Conservation (phyloP, 2,888 invertebrate species). For the Pinctada fucata region DNA sequence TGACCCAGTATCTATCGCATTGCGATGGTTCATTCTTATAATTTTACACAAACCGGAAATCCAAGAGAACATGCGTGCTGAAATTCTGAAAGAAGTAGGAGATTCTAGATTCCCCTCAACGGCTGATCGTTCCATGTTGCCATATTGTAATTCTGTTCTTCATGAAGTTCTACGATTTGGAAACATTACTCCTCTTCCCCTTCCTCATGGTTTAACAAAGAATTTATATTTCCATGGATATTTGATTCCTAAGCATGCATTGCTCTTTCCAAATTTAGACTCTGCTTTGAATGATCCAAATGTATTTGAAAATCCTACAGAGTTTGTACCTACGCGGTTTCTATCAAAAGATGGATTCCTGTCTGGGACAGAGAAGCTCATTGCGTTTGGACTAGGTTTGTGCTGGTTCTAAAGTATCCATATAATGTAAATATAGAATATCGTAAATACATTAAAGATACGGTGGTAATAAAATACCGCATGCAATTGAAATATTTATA, state of each 20-base stretch:
- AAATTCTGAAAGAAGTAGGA: too few relatives aligned
- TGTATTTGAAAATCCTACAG: neutral
- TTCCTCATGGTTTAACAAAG: neutral
- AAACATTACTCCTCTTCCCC: neutral
- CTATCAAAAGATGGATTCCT: neutral
- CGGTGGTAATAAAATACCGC: too few relatives aligned
- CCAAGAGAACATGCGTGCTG: too few relatives aligned
- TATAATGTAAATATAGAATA: too few relatives aligned
- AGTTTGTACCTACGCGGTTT: neutral
- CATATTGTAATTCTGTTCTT: constrained; percentile 3
- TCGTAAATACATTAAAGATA: too few relatives aligned
- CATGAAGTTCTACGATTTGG: neutral
- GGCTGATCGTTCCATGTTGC: too few relatives aligned
- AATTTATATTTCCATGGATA: neutral
- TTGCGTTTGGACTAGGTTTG: neutral
- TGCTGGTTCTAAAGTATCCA: too few relatives aligned
- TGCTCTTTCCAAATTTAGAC: neutral
- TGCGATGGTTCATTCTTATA: too few relatives aligned
- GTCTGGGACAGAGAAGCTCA: neutral
- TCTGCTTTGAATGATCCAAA: neutral
- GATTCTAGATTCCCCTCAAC: too few relatives aligned
- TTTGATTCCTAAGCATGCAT: neutral
- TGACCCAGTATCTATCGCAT: too few relatives aligned
- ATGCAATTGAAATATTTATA: too few relatives aligned
- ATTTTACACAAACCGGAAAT: too few relatives aligned